Conservation (phyloP, 2,797 vertebrate genomes). For the Crypturellus tataupa region DNA sequence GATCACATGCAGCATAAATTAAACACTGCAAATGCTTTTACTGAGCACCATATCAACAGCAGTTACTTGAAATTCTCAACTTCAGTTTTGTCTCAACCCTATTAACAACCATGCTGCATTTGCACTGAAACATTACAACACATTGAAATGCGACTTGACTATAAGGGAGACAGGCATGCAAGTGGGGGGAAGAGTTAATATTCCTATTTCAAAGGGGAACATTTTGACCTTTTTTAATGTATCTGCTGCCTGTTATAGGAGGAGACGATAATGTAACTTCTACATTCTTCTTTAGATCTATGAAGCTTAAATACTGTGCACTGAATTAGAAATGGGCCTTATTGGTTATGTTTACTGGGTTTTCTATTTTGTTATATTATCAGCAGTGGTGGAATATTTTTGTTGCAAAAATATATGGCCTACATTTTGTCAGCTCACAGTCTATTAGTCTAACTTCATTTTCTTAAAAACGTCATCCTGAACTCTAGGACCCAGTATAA, state of each 20-base stretch:
- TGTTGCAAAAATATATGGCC: background rate
- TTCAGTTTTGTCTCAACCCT: background rate
- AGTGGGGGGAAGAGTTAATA: background rate
- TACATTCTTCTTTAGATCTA: background rate
- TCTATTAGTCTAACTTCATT: background rate
- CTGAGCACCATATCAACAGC: background rate
- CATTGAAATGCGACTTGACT: background rate
- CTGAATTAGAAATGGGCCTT: background rate
- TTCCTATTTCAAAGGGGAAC: background rate
- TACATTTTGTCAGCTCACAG: background rate
- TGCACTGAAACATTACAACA: background rate
- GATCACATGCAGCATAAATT: background rate
- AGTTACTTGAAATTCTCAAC: background rate
- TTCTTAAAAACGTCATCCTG: background rate
- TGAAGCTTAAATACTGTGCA: background rate
- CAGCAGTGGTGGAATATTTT: background rate
- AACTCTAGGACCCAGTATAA: background rate
- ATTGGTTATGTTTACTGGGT: background rate
- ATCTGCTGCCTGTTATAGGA: background rate
- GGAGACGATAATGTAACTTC: background rate
- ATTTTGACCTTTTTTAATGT: background rate
- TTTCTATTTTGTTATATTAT: background rate
- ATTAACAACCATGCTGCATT: background rate
- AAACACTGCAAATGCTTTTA: conserved; percentile 41
- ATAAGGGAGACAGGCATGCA: background rate